Base-by-base conservation (phyloP, 2,113 vertebrate genomes). In the Bos indicus region DNA sequence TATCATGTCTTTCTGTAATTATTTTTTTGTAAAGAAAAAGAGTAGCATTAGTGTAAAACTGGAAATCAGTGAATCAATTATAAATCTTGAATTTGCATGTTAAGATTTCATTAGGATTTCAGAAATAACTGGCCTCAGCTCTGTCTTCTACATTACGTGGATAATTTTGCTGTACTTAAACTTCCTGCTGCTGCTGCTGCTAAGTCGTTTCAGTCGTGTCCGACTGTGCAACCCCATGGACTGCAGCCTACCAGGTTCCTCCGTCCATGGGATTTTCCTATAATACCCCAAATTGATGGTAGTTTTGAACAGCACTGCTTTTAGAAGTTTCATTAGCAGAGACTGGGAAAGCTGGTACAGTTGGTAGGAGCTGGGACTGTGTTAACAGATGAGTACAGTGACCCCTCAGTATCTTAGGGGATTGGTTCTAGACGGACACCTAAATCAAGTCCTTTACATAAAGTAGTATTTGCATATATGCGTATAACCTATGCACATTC, bases 1-100 rank as follows among this genome's bases (percentile, higher is more conserved):
- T 94, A 60, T 33, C n/a, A 52, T 95, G 86, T 81, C 5, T 97
- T 85, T 96, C 40, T 78, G 15, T 80, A 60, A 51, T 83, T 97
- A 54, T 89, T 94, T n/a, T 89, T 94, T 81, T 46, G 51, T 7
- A 36, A 67, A 25, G 28, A 51, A 48, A 81, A 77, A 62, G 57
- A 62, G 25, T 74, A 80, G 25, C 48, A 80, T 93, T 91, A 81
- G 52, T 19, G 2, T 71, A 43, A 89, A 62, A 94, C 62, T 94
- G 19, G 71, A 91, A 91, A 85, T 89, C n/a, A 80, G 23, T 33
- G 6, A 82, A 10, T 57, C 26, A 40, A 46, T 40, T 82, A 19
- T 62, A 93, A 92, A 83, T 86, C 12, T 90, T 64, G 67, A 91
- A 93, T 88, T 90, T 43, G 51, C 56, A 74, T 43, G 33, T 77